Conservation (phyloP, 2,797 vertebrate genomes). For the Tangara arthus region DNA sequence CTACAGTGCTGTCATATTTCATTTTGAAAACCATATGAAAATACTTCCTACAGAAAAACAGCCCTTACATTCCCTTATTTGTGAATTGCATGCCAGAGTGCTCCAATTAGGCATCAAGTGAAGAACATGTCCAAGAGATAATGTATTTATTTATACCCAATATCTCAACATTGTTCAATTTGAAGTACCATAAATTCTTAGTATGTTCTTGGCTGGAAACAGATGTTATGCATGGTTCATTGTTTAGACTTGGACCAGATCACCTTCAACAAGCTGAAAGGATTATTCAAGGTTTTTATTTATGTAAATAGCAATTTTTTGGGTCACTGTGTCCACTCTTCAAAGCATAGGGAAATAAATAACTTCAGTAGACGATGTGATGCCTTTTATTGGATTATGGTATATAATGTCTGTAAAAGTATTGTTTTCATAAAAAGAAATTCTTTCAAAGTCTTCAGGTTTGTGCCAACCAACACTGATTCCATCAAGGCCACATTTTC, state of each 20-base stretch:
- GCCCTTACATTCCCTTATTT: background rate
- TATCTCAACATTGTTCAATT: background rate
- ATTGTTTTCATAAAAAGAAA: background rate
- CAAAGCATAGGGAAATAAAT: background rate
- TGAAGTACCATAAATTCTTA: background rate
- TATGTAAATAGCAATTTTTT: background rate
- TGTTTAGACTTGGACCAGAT: background rate
- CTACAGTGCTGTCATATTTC: background rate
- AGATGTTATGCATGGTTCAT: background rate
- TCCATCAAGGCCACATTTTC: background rate
- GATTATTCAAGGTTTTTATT: background rate
- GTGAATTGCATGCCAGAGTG: background rate
- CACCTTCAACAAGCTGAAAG: background rate
- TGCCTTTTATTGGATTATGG: background rate
- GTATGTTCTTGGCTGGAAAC: background rate
- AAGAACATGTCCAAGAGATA: background rate
- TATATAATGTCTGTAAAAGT: background rate
- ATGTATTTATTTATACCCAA: background rate
- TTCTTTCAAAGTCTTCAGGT: background rate
- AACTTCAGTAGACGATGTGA: background rate
- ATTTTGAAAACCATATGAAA: background rate
- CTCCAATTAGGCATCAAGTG: background rate
- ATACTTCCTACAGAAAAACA: background rate
- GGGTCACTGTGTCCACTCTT: background rate
- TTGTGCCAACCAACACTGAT: background rate